A percentile compares a stretch with the other conserved stretches of the same genome.
These are phyloP conservation scores for Meloidogyne exigua DNA, from an alignment of 1,140 invertebrate species.

Conservation along the genomic window DNA sequence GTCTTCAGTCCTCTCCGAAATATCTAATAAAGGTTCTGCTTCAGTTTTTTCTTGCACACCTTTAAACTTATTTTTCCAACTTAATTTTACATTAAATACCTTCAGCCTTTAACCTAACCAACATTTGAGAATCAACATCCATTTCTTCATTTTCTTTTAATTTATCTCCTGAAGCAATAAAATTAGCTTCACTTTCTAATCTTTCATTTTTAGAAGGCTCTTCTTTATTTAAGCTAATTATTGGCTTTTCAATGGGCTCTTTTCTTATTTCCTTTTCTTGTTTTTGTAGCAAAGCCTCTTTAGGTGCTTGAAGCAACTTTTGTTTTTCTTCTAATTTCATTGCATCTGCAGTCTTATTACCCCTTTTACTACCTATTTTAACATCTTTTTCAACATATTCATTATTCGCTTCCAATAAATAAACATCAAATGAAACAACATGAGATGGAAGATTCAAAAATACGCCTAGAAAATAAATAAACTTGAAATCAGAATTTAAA, in stretches of 20 bases:
- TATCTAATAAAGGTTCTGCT: background rate
- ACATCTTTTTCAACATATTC: background rate
- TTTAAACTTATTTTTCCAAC: background rate
- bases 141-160: background rate
- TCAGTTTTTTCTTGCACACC: background rate
- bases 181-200: background rate
- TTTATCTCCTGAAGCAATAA: background rate
- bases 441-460: background rate
- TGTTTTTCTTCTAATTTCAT: background rate
- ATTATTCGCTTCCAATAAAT: background rate
- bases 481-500: too few relatives aligned
- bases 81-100: background rate
- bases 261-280: background rate
- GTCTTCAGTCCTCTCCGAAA: background rate
- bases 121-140: background rate
- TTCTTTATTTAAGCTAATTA: background rate
- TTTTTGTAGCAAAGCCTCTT: too few relatives aligned
- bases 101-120: background rate
- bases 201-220: background rate
- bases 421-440: background rate
- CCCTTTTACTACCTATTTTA: background rate
- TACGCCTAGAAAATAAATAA: background rate
- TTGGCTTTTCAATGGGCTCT: background rate
- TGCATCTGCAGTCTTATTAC: background rate
- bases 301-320: background rate